Percentiles rank a stretch among this genome's conserved stretches.
Evolutionary conservation across 64 coral and sea anemone species (phyloP).

Genomic region (Platygyra sinensis): DNA sequence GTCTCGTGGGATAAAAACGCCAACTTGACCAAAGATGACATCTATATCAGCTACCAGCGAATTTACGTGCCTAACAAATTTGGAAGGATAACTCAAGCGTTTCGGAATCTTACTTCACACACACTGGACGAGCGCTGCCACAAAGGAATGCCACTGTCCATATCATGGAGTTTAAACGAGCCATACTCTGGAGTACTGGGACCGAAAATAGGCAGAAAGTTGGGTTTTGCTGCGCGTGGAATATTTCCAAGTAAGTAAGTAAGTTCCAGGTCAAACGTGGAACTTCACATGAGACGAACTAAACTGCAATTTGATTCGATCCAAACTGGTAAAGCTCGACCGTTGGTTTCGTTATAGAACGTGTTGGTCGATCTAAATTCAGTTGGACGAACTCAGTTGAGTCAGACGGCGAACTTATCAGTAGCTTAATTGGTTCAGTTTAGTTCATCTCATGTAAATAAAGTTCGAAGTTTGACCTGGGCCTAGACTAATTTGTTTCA

Average conservation of each 20-base stretch:
- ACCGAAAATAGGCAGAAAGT: constrained; percentile 30
- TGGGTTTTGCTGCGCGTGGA: constrained; percentile 60
- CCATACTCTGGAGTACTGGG: constrained; percentile 71
- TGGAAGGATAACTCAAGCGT: neutral
- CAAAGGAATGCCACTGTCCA: constrained; percentile 56
- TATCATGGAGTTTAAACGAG: constrained; percentile 71
- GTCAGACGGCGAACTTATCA: too few species aligned
- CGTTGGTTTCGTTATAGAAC: too few species aligned
- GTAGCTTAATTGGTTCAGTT: too few species aligned
- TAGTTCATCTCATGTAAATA: too few species aligned
- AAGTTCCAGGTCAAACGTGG: too few species aligned
- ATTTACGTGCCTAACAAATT: constrained; percentile 36
- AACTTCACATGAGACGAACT: neutral
- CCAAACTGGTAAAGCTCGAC: too few species aligned
- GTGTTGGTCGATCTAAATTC: too few species aligned
- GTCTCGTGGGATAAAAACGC: constrained; percentile 59
- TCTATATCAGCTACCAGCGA: neutral
- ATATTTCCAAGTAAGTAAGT: constrained; percentile 87
- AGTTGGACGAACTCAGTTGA: too few species aligned
- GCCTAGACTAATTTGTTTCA: too few species aligned
- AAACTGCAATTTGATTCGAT: too few species aligned
- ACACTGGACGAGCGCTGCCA: constrained; percentile 83
- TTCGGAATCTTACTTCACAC: constrained; percentile 59
- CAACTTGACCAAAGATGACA: constrained; percentile 44
- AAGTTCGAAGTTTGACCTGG: too few species aligned